A percentile compares a stretch with the other conserved stretches of the same genome.
phyloP scores from a whole-genome alignment of 1,140 invertebrate genomes.

The Drosophila nikananu region DNA sequence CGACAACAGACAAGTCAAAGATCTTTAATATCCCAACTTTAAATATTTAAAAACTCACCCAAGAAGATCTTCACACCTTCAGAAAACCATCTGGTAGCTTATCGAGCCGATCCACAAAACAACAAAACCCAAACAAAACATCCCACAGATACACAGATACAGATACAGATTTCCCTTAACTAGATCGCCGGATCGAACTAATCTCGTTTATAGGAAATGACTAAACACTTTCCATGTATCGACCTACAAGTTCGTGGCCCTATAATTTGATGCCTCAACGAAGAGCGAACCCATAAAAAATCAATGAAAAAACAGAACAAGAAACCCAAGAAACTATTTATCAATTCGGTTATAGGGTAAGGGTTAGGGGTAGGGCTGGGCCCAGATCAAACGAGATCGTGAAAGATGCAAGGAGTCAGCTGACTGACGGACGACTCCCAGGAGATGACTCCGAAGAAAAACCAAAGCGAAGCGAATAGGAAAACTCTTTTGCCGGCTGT shows the following conservation, averaged over 20 bases:
- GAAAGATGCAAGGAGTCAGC: constrained; percentile 68
- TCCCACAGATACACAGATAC: constrained; percentile 31
- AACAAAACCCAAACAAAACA: constrained; percentile 43
- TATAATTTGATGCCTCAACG: constrained; percentile 58
- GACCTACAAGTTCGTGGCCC: constrained; percentile 56
- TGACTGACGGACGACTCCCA: constrained; percentile 53
- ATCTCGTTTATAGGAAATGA: constrained; percentile 64
- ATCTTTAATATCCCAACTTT: background rate
- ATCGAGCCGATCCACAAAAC: constrained; percentile 29
- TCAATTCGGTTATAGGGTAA: constrained; percentile 38
- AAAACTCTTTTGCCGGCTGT: constrained; percentile 74
- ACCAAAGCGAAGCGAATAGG: constrained; percentile 47
- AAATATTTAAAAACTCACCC: constrained; percentile 1
- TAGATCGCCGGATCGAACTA: constrained; percentile 46
- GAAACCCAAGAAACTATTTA: constrained; percentile 56
- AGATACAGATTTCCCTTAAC: constrained; percentile 18
- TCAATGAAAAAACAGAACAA: constrained; percentile 39
- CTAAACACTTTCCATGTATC: constrained; percentile 57
- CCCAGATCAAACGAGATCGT: constrained; percentile 71
- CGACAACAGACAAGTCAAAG: background rate
- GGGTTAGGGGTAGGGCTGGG: background rate
- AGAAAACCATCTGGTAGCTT: constrained; percentile 36
- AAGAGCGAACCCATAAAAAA: constrained; percentile 59
- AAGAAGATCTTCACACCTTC: constrained; percentile 35
- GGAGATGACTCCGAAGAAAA: constrained; percentile 61